phyloP scores from a whole-genome alignment of 2,888 invertebrate species.

The Rhagonycha lutea region DNA sequence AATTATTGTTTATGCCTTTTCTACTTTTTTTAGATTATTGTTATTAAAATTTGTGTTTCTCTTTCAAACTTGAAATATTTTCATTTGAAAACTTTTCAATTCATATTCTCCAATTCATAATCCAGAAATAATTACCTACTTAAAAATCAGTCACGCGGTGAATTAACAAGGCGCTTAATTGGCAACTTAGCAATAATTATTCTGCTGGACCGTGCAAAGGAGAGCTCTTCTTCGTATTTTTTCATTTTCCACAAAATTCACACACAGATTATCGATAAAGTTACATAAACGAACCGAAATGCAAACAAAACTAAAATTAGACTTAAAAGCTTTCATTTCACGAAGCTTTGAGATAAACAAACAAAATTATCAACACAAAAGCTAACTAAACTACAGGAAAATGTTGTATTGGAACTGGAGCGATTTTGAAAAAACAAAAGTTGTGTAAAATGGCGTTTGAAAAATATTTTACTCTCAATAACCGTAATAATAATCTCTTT shows the following conservation, averaged over 20 bases:
- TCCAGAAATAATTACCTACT: too few relatives aligned
- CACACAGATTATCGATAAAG: not conserved
- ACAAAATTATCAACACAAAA: not conserved
- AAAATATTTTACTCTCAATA: conserved; percentile 4
- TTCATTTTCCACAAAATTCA: not conserved
- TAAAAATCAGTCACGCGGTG: too few relatives aligned
- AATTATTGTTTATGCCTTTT: too few relatives aligned
- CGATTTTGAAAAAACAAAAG: not conserved
- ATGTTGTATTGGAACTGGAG: not conserved
- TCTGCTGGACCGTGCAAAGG: too few relatives aligned
- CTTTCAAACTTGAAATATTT: too few relatives aligned
- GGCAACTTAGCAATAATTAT: too few relatives aligned
- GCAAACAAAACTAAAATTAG: not conserved
- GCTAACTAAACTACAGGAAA: not conserved
- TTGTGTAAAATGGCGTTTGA: not conserved
- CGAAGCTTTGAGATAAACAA: not conserved
- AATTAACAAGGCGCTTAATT: too few relatives aligned
- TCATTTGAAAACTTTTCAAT: too few relatives aligned
- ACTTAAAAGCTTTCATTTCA: not conserved
- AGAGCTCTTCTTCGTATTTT: too few relatives aligned
- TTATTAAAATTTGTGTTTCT: too few relatives aligned
- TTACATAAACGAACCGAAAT: not conserved
- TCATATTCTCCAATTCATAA: too few relatives aligned
- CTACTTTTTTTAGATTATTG: too few relatives aligned
- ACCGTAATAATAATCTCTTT: conserved; percentile 24